Evolutionary conservation across 2,888 invertebrate genomes (phyloP).

Genomic region (Drosophila sordidula): DNA sequence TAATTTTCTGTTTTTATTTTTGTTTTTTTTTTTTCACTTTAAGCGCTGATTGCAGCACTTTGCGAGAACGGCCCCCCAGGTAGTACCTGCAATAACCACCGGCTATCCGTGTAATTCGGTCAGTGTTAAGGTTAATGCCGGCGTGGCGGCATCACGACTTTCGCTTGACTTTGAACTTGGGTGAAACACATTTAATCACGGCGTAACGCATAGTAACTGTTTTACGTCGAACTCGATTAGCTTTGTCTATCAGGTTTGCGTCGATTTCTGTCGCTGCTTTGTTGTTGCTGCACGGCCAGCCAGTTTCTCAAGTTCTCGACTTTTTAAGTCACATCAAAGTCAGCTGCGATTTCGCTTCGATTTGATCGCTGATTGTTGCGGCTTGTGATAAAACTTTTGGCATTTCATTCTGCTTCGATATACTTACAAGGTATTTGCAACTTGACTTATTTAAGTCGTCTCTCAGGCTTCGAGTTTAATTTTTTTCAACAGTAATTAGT

Average conservation of each 20-base stretch:
- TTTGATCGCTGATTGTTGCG: background rate
- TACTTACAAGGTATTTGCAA: no score
- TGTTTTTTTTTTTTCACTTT: constrained; percentile 1
- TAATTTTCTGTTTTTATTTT: constrained; percentile 1
- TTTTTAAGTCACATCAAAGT: constrained; percentile 25
- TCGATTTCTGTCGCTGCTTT: background rate
- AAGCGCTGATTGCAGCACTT: constrained; percentile 19
- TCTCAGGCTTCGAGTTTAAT: no score
- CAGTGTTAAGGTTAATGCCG: constrained; percentile 50
- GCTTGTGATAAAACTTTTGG: background rate
- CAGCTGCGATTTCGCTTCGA: background rate
- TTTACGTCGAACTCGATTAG: constrained; percentile 1
- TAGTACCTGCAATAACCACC: background rate
- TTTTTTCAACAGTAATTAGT: no score
- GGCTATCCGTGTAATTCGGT: constrained; percentile 30
- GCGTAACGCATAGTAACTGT: background rate
- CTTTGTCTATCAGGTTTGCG: background rate
- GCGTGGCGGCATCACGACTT: constrained; percentile 23
- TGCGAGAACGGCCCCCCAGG: constrained; percentile 1
- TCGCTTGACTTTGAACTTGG: constrained; percentile 73
- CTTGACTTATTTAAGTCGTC: no score
- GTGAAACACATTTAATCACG: background rate
- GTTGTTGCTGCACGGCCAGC: constrained; percentile 19
- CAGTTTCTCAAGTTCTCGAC: constrained; percentile 20
- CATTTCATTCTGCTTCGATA: background rate